These are phyloP conservation scores for Myrmecophaga tridactyla DNA, from an alignment of 2,113 vertebrate species.

Conservation along the genomic window DNA sequence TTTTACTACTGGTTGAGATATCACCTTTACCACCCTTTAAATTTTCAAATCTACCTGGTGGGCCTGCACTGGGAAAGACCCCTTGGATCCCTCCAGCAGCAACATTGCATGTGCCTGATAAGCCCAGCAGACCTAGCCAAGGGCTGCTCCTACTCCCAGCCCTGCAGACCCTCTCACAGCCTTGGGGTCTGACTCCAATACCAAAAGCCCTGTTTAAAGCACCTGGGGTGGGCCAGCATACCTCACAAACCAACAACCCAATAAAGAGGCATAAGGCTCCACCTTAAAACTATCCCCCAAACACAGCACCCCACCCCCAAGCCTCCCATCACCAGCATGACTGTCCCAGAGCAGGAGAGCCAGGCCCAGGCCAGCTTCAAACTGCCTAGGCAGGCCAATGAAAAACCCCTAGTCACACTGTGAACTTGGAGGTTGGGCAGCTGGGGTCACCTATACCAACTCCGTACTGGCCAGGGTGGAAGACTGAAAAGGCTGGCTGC, in stretches of 20 bases:
- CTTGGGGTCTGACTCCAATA: no score
- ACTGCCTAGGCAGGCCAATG: neutral
- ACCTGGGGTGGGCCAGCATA: rapidly evolving
- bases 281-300: neutral
- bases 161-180: neutral
- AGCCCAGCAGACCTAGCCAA: neutral
- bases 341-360: neutral
- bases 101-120: no score
- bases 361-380: neutral
- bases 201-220: neutral
- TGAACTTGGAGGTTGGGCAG: rapidly evolving
- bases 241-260: neutral
- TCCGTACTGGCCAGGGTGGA: no score
- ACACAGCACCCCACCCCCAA: rapidly evolving
- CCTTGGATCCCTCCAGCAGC: neutral
- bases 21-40: neutral
- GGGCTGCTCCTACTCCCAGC: neutral
- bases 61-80: neutral
- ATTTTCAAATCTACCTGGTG: neutral
- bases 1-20: neutral
- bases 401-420: neutral
- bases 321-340: neutral
- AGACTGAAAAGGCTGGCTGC: no score
- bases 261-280: neutral
- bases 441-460: no score